Percentiles rank a stretch among this genome's conserved stretches.
Evolutionary conservation across 2,797 vertebrate genomes (phyloP).

Genomic region (Lophius americanus): DNA sequence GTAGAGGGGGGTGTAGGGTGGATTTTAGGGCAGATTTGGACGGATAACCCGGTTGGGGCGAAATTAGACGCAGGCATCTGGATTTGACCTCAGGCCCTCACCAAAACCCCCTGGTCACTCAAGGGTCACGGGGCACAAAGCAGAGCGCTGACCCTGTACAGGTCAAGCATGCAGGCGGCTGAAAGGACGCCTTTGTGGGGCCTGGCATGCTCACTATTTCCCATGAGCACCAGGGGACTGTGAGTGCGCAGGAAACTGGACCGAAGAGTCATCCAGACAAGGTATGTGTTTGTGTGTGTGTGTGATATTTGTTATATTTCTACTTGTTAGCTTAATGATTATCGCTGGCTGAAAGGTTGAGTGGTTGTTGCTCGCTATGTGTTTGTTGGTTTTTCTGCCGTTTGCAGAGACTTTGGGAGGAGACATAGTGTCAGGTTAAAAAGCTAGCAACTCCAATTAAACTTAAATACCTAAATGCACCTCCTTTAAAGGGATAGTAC

Average conservation of each 20-base stretch:
- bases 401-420: conserved; percentile 13
- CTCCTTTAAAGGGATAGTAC: neutral
- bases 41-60: conserved; percentile 75
- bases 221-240: conserved; percentile 83
- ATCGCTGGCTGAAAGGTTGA: conserved; percentile 57
- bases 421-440: conserved; percentile 27
- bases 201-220: conserved; percentile 84
- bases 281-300: conserved; percentile 51
- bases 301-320: conserved; percentile 44
- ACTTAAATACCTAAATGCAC: conserved; percentile 29
- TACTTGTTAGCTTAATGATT: conserved; percentile 61
- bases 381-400: conserved; percentile 37
- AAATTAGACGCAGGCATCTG: conserved; percentile 85
- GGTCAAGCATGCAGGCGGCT: conserved; percentile 85
- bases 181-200: conserved; percentile 85
- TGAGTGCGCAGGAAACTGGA: conserved; percentile 79
- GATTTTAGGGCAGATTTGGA: conserved; percentile 77
- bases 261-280: conserved; percentile 64
- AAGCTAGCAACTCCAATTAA: conserved; percentile 24
- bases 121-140: conserved; percentile 83
- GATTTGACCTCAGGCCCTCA: conserved; percentile 81
- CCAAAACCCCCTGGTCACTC: conserved; percentile 74
- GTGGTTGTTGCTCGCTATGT: conserved; percentile 18
- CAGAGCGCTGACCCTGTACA: conserved; percentile 80
- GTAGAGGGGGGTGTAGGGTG: conserved; percentile 43